Evolutionary conservation across 2,113 vertebrate species (phyloP), one percentile per base, ranked within the genome.

Genomic region (Oceanites oceanicus): DNA sequence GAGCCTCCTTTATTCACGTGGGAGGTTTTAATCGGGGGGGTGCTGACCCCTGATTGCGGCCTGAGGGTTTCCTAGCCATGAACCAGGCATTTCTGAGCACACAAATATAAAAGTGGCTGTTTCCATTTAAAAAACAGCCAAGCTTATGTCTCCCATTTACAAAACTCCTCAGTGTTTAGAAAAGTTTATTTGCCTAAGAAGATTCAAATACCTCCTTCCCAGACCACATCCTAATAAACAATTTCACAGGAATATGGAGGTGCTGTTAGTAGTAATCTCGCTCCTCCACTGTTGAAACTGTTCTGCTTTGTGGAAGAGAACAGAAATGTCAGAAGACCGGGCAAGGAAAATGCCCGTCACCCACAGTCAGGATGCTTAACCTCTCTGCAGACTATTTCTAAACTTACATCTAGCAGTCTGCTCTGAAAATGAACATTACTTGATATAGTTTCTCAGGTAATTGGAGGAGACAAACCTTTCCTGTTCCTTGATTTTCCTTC

Each of bases 321-420:
- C 34, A 67, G 47, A 63, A 73, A 40, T 25, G 19, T 26, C 38
- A 36, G 55, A 62, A 79, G 25, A 58, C 2, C 0, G 1, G n/a
- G 73, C 0, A 6, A 71, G 61, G 21, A 13, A 58, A 82, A 45
- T 3, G 13, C n/a, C 70, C 3, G 0, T 12, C 5, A 13, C 45
- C 42, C 2, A 0, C 19, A 50, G 74, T 42, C 52, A 29, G 42
- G 82, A 38, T 49, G 56, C 42, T 58, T 34, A 75, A 67, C 18
- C 30, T 74, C 62, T 53, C 45, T 16, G 26, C 0, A 1, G 83
- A 21, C 76, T 32, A 8, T 45, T 83, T 42, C 68, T 53, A n/a
- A 61, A 10, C 36, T 27, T 9, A 3, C 3, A 1, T 49, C 63
- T 10, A 67, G 15, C 52, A 62, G 53, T 2, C 67, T 49, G 75